Percentiles rank a stretch among this genome's conserved stretches.
Conservation (phyloP, 2,113 vertebrate species). For the Amblyopsis rosae region DNA sequence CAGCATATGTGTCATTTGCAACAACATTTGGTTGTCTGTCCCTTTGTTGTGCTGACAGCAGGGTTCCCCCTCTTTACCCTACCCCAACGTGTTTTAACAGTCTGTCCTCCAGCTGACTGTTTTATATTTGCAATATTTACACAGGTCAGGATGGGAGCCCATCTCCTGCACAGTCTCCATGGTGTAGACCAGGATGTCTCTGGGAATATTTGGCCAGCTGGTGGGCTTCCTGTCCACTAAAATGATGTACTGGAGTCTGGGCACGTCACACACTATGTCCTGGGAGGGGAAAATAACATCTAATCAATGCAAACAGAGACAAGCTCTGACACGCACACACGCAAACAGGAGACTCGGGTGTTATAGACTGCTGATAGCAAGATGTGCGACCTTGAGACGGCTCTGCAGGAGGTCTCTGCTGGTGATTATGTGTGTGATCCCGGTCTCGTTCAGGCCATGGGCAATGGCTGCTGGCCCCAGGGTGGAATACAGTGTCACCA, state of each 20-base stretch:
- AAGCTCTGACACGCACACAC: not conserved
- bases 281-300: conserved; percentile 47
- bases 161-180: conserved; percentile 91
- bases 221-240: conserved; percentile 87
- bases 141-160: conserved; percentile 79
- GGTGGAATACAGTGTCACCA: conserved; percentile 93
- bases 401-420: conserved; percentile 92
- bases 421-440: conserved; percentile 96
- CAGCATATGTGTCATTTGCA: not conserved
- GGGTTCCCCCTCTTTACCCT: too few species aligned
- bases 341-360: not conserved
- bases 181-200: conserved; percentile 86
- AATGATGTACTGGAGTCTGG: conserved; percentile 88
- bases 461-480: conserved; percentile 90
- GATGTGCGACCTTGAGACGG: conserved; percentile 85
- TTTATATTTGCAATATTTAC: conserved; percentile 67
- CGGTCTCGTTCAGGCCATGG: conserved; percentile 93
- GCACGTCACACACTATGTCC: conserved; percentile 89
- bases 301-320: conserved; percentile 2
- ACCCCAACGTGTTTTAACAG: too few species aligned
- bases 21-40: too few species aligned
- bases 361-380: not conserved
- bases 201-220: conserved; percentile 84
- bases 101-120: too few species aligned
- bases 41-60: too few species aligned